A percentile compares a stretch with the other conserved stretches of the same genome.
phyloP scores from a whole-genome alignment of 2,113 vertebrate species.

The Riparia riparia region DNA sequence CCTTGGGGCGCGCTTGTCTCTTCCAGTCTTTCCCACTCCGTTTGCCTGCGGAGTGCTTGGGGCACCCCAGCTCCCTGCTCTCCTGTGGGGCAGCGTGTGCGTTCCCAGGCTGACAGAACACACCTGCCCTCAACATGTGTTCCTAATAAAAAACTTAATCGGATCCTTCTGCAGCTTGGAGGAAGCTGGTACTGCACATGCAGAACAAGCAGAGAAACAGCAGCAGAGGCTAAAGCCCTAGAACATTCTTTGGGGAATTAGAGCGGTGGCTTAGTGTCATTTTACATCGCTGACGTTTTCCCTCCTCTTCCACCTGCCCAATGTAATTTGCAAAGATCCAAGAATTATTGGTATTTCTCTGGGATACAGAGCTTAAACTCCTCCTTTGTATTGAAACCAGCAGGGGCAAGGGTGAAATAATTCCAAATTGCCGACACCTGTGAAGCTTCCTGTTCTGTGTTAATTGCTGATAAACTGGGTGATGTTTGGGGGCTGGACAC shows the following conservation, averaged over 20 bases:
- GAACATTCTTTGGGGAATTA: constrained; percentile 51
- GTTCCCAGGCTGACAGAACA: constrained; percentile 7
- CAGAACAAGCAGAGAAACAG: neutral
- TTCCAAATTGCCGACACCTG: neutral
- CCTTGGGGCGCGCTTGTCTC: neutral
- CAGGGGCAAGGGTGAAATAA: neutral
- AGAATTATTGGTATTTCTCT: neutral
- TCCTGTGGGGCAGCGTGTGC: neutral
- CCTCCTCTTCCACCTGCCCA: neutral
- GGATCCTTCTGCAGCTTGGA: constrained; percentile 27
- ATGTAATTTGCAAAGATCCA: neutral
- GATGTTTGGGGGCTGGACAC: neutral
- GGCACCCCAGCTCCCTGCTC: neutral
- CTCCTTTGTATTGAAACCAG: neutral
- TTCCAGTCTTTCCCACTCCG: neutral
- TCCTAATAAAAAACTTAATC: constrained; percentile 41
- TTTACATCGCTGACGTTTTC: neutral
- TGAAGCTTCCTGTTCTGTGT: neutral
- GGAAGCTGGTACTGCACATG: constrained; percentile 38
- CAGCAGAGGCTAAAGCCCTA: constrained; percentile 17
- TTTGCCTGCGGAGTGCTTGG: neutral
- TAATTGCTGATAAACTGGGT: neutral
- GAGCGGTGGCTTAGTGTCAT: constrained; percentile 33
- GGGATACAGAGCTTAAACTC: neutral
- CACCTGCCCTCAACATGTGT: constrained; percentile 61